phyloP scores from a whole-genome alignment of 35 echinoderm and acorn worm species.

The Heliocidaris tuberculata region DNA sequence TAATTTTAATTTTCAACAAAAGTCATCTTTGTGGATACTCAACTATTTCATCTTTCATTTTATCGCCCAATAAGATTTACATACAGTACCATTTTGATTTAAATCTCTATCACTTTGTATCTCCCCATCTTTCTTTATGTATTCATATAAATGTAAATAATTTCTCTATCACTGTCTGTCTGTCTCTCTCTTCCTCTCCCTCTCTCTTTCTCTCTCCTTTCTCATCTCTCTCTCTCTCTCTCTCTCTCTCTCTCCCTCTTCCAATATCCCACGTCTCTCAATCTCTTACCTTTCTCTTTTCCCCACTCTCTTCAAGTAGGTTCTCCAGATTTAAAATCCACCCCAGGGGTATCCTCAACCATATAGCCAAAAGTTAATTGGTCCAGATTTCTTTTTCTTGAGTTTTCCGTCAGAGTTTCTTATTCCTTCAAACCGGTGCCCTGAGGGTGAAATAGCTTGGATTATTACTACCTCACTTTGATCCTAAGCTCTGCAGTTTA shows the following conservation, averaged over 20 bases:
- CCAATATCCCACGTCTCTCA: neutral
- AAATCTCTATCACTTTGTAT: no score
- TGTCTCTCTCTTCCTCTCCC: no score
- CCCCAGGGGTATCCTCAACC: neutral
- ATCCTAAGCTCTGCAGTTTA: constrained; percentile 11
- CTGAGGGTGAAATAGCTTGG: neutral
- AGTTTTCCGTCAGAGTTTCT: neutral
- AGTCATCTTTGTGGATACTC: no score
- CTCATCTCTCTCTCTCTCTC: neutral
- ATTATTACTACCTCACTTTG: neutral
- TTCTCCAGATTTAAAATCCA: neutral
- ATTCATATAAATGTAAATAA: no score
- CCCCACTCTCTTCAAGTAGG: constrained; percentile 6
- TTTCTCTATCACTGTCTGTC: no score
- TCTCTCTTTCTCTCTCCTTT: no score
- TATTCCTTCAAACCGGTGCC: neutral
- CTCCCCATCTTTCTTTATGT: no score
- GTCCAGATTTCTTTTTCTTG: neutral
- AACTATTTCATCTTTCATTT: no score
- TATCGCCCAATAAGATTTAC: no score
- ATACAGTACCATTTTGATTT: no score
- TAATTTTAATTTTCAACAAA: no score
- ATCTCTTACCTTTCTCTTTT: neutral
- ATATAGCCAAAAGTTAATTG: constrained; percentile 40
- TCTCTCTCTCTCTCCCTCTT: neutral